A percentile compares a stretch with the other conserved stretches of the same genome.
Evolutionary conservation across 2,888 invertebrate species (phyloP).

Genomic region (Achlya flavicornis): DNA sequence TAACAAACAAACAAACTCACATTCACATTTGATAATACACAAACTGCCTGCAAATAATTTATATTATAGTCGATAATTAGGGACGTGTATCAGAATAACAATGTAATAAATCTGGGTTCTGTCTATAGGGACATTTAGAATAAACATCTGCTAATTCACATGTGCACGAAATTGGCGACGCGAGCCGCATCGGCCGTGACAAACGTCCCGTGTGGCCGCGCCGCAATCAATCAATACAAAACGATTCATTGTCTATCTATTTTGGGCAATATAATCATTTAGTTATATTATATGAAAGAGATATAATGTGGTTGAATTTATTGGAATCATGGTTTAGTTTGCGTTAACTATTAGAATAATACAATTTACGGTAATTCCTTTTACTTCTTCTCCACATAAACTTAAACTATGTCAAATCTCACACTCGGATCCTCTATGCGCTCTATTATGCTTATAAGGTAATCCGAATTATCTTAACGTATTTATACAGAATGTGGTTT

Average conservation of each 20-base stretch:
- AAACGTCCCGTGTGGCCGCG: not conserved
- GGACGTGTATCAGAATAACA: conserved; percentile 6
- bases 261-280: not conserved
- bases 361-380: too few relatives aligned
- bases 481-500: too few relatives aligned
- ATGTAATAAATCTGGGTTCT: not conserved
- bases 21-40: too few relatives aligned
- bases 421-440: too few relatives aligned
- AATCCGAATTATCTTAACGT: too few relatives aligned
- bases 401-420: too few relatives aligned
- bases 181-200: not conserved
- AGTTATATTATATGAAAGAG: not conserved
- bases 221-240: conserved; percentile 3
- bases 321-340: too few relatives aligned
- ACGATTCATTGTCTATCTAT: not conserved
- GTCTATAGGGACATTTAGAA: conserved; percentile 6
- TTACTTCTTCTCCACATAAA: too few relatives aligned
- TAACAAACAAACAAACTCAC: too few relatives aligned
- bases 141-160: conserved; percentile 1
- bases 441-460: too few relatives aligned
- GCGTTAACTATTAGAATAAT: too few relatives aligned
- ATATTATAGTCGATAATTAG: not conserved
- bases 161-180: conserved; percentile 2
- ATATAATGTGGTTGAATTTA: not conserved
- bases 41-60: not conserved